Evolutionary conservation across 1,140 invertebrate genomes (phyloP).

Genomic region (Theocolax elegans): DNA sequence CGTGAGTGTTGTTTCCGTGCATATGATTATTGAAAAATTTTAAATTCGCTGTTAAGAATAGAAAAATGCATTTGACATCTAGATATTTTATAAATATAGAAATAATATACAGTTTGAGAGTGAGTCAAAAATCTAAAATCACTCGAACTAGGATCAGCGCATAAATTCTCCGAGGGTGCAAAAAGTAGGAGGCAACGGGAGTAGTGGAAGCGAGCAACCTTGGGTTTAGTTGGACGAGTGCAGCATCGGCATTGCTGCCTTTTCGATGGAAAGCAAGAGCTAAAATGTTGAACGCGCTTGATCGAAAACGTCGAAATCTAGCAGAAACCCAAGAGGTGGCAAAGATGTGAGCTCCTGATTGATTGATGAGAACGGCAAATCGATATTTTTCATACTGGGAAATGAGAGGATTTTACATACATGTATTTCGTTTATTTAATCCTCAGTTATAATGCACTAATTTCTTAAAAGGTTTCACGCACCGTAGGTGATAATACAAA

Average conservation of each 20-base stretch:
- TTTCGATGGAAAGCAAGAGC: slow-evolving; percentile 13
- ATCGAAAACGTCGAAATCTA: slow-evolving; percentile 29
- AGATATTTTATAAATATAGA: too few species aligned
- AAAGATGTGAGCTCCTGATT: not conserved
- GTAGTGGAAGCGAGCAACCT: not conserved
- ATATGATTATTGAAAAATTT: too few species aligned
- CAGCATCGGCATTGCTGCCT: not conserved
- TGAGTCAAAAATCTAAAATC: not conserved
- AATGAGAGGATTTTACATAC: too few species aligned
- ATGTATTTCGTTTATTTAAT: too few species aligned
- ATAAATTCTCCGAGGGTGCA: not conserved
- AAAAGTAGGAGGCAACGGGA: too few species aligned
- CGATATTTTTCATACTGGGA: not conserved
- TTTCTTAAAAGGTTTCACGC: too few species aligned
- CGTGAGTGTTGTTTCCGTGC: too few species aligned
- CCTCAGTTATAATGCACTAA: too few species aligned
- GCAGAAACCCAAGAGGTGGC: not conserved
- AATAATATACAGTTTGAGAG: not conserved
- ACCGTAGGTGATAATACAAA: too few species aligned
- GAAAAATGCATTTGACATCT: too few species aligned
- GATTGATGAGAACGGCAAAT: slow-evolving; percentile 23
- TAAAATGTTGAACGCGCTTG: not conserved
- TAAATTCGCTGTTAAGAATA: too few species aligned
- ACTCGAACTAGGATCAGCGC: slow-evolving; percentile 2
- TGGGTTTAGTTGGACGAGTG: too few species aligned